A percentile compares a stretch with the other conserved stretches of the same genome.
Evolutionary conservation across 2,888 invertebrate genomes (phyloP).

Genomic region (Limnephilus marmoratus): DNA sequence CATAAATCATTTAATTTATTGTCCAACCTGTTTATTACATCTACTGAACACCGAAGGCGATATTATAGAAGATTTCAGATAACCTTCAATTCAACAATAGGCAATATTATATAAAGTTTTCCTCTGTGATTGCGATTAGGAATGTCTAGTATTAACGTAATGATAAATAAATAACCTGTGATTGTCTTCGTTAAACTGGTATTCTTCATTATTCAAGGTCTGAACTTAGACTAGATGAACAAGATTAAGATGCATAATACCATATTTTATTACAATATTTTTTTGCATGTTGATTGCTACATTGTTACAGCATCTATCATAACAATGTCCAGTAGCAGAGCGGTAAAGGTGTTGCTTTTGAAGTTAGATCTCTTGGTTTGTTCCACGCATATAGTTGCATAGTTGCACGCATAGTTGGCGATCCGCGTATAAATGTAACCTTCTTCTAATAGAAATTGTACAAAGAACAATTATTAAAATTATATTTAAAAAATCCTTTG

Average conservation of each 20-base stretch:
- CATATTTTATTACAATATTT: neutral
- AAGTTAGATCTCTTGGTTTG: neutral
- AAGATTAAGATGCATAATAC: neutral
- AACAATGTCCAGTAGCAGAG: neutral
- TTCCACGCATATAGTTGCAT: fast-evolving
- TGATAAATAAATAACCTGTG: neutral
- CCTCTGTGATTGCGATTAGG: neutral
- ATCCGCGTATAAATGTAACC: too few species aligned
- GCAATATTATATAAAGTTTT: neutral
- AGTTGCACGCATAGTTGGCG: too few species aligned
- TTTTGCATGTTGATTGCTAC: neutral
- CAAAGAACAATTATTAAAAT: too few species aligned
- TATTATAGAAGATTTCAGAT: neutral
- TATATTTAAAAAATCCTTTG: too few species aligned
- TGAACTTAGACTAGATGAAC: neutral
- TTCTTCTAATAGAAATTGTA: too few species aligned
- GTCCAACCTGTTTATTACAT: neutral
- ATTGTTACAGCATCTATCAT: neutral
- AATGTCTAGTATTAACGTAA: neutral
- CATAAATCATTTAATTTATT: neutral
- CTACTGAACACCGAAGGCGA: neutral
- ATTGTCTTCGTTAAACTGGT: conserved; percentile 2
- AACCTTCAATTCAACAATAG: neutral
- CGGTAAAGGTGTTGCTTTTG: neutral
- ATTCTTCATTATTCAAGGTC: neutral